These are phyloP conservation scores for Pristionchus maxplancki DNA, from an alignment of 2,888 invertebrate species.

Conservation along the genomic window DNA sequence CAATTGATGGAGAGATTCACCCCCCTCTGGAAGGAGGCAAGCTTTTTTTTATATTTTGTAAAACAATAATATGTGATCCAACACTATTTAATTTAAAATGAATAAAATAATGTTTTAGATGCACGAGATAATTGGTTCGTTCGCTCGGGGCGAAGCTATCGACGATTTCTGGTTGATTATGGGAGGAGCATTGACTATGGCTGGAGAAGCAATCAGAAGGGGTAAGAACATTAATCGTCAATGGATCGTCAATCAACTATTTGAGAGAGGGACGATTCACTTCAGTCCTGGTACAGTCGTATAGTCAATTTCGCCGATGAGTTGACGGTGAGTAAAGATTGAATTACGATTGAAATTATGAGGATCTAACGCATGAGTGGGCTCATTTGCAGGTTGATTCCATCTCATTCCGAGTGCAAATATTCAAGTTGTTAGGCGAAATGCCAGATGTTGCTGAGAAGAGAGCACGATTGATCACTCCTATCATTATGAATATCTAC, in stretches of 20 bases:
- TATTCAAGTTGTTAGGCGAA: constrained; percentile 88
- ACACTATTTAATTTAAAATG: no score
- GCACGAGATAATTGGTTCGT: constrained; percentile 85
- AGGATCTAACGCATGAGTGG: background rate
- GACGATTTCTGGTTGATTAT: constrained; percentile 79
- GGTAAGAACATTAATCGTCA: background rate
- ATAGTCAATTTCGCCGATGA: constrained; percentile 32
- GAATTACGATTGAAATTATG: background rate
- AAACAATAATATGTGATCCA: no score
- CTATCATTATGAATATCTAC: constrained; percentile 88
- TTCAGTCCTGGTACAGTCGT: background rate
- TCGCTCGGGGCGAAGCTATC: constrained; percentile 81
- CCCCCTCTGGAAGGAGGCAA: constrained; percentile 80
- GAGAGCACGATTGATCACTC: constrained; percentile 87
- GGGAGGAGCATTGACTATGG: constrained; percentile 62
- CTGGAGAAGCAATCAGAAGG: constrained; percentile 78
- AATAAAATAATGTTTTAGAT: constrained; percentile 79
- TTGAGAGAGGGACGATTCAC: background rate
- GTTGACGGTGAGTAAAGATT: background rate
- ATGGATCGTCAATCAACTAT: background rate
- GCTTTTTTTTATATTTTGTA: background rate
- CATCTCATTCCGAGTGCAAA: constrained; percentile 86
- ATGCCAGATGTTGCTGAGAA: constrained; percentile 87
- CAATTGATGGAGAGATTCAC: constrained; percentile 90
- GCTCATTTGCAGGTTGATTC: constrained; percentile 80